Base-by-base conservation (phyloP, 2,888 invertebrate genomes). In the Drosophila phalerata region DNA sequence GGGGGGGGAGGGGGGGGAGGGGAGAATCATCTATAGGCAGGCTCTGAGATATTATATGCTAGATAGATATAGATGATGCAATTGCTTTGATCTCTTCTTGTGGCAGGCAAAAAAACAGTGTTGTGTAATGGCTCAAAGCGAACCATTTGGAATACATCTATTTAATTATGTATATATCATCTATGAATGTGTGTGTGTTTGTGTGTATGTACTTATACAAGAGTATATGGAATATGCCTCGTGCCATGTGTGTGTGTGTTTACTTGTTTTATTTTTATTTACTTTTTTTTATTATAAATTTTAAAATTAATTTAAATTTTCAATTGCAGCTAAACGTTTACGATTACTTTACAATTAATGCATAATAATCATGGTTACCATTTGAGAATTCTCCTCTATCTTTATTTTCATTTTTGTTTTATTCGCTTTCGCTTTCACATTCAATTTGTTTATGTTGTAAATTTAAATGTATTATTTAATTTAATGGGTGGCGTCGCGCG, bases 401-500 rank as follows among this genome's bases (percentile, higher is more conserved):
- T 11, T 34, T 42, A 10, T 13, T 9, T 51, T 61, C 19, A 5
- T n/a, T 17, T 49, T 25, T 28, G 28, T 48, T 22, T 10, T 51
- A 37, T 48, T 37, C 53, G 5, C 51, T 38, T 32, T 47, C 47
- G 10, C 43, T 61, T 66, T 40, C 37, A 15, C 60, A 22, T 28
- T 58, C 9, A 28, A 40, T 42, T 49, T 28, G 30, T 28, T 43
- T 15, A 2, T 47, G n/a, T 22, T 65, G 56, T 71, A 48, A 64
- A 62, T 72, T 48, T 63, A 57, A 48, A 66, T 77, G 79, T 71
- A 73, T 72, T 38, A 32, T 43, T 56, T 42, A 42, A 61, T 71
- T 71, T 82, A 76, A 89, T 84, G 79, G 85, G 86, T 84, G 88
- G 89, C 89, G 88, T 89, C 88, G 88, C 89, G 89, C 80, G 73